Conservation (phyloP, 2,888 invertebrate species). For the Caenorhabditis uteleia region DNA sequence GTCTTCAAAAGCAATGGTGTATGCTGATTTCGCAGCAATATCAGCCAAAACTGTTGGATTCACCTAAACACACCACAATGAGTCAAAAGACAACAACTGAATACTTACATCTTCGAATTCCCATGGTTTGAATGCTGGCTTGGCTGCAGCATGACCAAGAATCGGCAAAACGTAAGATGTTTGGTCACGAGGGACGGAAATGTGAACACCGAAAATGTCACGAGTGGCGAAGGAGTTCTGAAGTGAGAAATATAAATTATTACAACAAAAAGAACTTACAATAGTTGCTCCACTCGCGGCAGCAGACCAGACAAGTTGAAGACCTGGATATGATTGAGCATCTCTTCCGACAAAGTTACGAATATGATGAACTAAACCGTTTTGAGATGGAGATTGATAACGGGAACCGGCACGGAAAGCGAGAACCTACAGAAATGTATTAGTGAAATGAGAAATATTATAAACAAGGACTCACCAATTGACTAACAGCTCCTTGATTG, state of each 20-base stretch:
- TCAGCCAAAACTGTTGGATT: slow-evolving; percentile 29
- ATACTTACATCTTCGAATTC: slow-evolving; percentile 79
- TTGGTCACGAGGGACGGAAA: slow-evolving; percentile 43
- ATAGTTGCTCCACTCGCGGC: slow-evolving; percentile 42
- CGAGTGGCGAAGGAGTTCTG: slow-evolving; percentile 45
- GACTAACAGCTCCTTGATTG: slow-evolving; percentile 78
- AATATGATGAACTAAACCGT: slow-evolving; percentile 82
- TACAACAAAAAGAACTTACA: slow-evolving; percentile 10
- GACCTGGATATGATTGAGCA: slow-evolving; percentile 40
- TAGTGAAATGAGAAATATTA: not conserved
- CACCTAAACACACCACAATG: not conserved
- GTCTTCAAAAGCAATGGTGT: slow-evolving; percentile 39
- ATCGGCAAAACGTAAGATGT: slow-evolving; percentile 57
- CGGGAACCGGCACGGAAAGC: slow-evolving; percentile 84
- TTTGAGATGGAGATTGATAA: slow-evolving; percentile 80
- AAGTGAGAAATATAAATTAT: slow-evolving; percentile 3
- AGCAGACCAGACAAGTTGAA: slow-evolving; percentile 46
- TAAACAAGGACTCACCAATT: slow-evolving; percentile 29
- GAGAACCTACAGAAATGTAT: slow-evolving; percentile 74
- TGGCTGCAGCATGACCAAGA: slow-evolving; percentile 74
- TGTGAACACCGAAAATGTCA: slow-evolving; percentile 48
- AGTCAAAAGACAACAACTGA: not conserved
- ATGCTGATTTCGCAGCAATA: slow-evolving; percentile 25
- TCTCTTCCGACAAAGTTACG: slow-evolving; percentile 80
- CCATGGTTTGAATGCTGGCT: slow-evolving; percentile 88